phyloP scores from a whole-genome alignment of 53 echinoderm and acorn worm species.

The Zoroaster sp. region DNA sequence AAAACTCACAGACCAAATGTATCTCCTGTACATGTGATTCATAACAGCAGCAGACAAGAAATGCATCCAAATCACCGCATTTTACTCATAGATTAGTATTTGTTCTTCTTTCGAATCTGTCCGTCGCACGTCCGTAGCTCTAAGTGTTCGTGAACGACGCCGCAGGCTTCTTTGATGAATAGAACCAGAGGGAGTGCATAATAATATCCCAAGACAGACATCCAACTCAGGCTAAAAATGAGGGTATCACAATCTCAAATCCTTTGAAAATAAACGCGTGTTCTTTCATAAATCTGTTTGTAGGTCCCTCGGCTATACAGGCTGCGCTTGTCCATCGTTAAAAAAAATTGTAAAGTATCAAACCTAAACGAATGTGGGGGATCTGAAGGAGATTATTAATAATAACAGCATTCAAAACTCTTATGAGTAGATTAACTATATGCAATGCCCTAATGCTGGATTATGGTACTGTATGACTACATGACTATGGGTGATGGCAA shows the following conservation, averaged over 20 bases:
- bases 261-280: not conserved
- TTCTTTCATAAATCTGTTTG: not conserved
- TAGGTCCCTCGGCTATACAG: not conserved
- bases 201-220: not conserved
- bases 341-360: not conserved
- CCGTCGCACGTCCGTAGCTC: not conserved
- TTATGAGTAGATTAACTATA: too few relatives aligned
- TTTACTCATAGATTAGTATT: not conserved
- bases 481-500: too few relatives aligned
- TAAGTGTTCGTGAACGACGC: not conserved
- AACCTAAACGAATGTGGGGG: not conserved
- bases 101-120: not conserved
- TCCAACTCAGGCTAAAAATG: not conserved
- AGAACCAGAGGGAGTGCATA: not conserved
- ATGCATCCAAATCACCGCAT: not conserved
- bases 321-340: not conserved
- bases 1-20: too few relatives aligned
- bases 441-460: too few relatives aligned
- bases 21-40: too few relatives aligned
- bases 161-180: not conserved
- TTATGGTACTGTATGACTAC: too few relatives aligned
- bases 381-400: too few relatives aligned
- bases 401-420: too few relatives aligned
- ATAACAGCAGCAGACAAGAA: not conserved
- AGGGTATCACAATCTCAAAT: not conserved